Evolutionary conservation across 2,888 invertebrate genomes (phyloP).

Genomic region (Rhogogaster chlorosoma): DNA sequence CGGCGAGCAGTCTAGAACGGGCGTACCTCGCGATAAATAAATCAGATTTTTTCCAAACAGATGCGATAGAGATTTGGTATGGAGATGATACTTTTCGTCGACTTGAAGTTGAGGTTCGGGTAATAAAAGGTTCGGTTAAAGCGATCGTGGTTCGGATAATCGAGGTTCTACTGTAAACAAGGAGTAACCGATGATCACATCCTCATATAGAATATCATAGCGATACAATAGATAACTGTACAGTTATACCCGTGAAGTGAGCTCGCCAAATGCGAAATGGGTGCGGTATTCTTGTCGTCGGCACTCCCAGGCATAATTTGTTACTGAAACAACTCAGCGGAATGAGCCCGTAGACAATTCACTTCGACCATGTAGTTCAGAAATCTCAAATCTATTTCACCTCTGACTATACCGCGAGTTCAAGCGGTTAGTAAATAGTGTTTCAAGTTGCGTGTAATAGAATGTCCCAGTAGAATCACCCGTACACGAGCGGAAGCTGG

Average conservation of each 20-base stretch:
- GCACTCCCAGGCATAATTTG: conserved; percentile 44
- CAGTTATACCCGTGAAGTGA: neutral
- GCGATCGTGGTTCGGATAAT: too few relatives aligned
- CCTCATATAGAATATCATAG: neutral
- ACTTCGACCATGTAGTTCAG: conserved; percentile 7
- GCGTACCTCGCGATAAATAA: too few relatives aligned
- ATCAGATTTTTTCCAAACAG: too few relatives aligned
- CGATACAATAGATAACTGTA: neutral
- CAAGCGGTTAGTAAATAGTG: neutral
- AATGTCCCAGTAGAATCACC: neutral
- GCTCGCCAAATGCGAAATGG: conserved; percentile 26
- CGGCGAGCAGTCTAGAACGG: too few relatives aligned
- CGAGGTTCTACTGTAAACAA: too few relatives aligned
- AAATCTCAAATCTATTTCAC: neutral
- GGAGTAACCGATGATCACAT: neutral
- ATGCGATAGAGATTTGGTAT: too few relatives aligned
- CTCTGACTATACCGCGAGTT: neutral
- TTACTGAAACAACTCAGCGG: conserved; percentile 45
- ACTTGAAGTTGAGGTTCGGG: too few relatives aligned
- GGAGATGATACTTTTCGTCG: too few relatives aligned
- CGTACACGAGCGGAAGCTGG: neutral
- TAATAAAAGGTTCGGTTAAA: too few relatives aligned
- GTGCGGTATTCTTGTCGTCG: conserved; percentile 39
- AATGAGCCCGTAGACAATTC: conserved; percentile 26
- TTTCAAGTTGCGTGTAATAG: neutral